Base-by-base conservation (phyloP, 2,113 vertebrate genomes). In the Turdus rufiventris region DNA sequence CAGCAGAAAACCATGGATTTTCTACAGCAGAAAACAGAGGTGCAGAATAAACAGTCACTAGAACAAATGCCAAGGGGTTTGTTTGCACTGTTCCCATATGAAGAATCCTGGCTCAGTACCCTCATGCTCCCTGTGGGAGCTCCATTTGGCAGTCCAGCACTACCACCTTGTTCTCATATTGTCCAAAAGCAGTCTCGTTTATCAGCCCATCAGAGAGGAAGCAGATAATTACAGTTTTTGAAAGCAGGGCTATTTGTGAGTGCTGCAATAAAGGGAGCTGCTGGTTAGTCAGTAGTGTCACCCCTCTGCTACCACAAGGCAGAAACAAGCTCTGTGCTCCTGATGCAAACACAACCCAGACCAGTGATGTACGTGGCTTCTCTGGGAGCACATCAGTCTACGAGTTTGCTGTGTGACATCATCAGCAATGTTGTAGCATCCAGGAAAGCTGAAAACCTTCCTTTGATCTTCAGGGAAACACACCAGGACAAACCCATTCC, bases 261-360 rank as follows among this genome's bases (percentile, higher is more conserved):
- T 21, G 45, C 12, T 24, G 34, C 53, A 75, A 85, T 45, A n/a
- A 12, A 63, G 26, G 28, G 66, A 50, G 23, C 8, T 12, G 3
- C 26, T 91, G 53, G 33, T 38, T 65, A 62, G 29, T 19, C 14
- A 29, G 14, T 33, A 72, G 16, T 14, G 54, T 67, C 58, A 61
- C 8, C 16, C 29, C 26, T 47, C 38, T 38, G 47, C 61, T 65
- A 8, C 6, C 1, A 0, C 25, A 50, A 42, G 57, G 48, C 12
- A 24, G 61, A 57, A 92, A 8, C 0, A 0, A 83, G 18, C 19
- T 71, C 45, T 36, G 11, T 31, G 14, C 40, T 90, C 50, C 19
- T 50, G 18, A 31, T 8, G 8, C 8, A n/a, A 33, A 20, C 0
- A 4, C 16, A 58, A 0, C 6, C 3, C 28, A 45, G 57, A 33